A percentile compares a stretch with the other conserved stretches of the same genome.
phyloP scores from a whole-genome alignment of 2,888 invertebrate genomes.

The Agrotis puta region DNA sequence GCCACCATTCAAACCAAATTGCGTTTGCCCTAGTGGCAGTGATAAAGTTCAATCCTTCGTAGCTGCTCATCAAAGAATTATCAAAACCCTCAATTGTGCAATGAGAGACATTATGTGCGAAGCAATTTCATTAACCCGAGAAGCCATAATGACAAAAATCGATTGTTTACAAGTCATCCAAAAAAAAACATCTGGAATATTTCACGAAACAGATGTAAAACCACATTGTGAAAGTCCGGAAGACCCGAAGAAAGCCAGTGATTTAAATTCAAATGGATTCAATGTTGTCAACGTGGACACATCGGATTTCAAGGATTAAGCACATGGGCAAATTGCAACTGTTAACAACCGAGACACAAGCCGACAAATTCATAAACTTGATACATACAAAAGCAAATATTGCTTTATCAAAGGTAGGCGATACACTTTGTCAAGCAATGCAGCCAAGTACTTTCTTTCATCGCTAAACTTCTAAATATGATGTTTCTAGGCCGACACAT shows the following conservation, averaged over 20 bases:
- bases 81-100: conserved; percentile 73
- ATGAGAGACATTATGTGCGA: conserved; percentile 75
- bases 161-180: conserved; percentile 63
- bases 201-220: not conserved
- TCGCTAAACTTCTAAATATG: conserved; percentile 67
- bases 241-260: conserved; percentile 41
- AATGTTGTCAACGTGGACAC: too few species aligned
- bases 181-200: conserved; percentile 10
- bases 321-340: too few species aligned
- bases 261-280: not conserved
- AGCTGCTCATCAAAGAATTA: conserved; percentile 52
- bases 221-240: conserved; percentile 7
- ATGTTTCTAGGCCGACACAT: conserved; percentile 55
- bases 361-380: not conserved
- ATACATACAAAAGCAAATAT: conserved; percentile 68
- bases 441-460: conserved; percentile 41
- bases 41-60: not conserved
- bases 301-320: too few species aligned
- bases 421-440: conserved; percentile 48
- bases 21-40: not conserved
- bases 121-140: conserved; percentile 72
- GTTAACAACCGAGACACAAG: not conserved
- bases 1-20: not conserved
- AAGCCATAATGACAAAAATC: conserved; percentile 70
- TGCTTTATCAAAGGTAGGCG: conserved; percentile 63